phyloP scores from a whole-genome alignment of 1,140 invertebrate genomes.

The Zophobas morio region DNA sequence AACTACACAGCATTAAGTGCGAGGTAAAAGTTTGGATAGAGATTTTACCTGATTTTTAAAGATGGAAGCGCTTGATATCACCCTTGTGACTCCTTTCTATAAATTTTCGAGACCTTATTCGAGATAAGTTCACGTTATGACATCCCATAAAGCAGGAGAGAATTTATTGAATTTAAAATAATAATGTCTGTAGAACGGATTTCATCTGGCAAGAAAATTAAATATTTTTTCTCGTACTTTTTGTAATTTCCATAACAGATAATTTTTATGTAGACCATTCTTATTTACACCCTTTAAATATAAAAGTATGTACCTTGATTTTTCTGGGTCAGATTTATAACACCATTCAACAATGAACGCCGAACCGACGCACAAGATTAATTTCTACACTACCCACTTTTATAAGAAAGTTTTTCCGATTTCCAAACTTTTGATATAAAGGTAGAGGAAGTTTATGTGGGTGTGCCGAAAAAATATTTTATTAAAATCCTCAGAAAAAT shows the following conservation, averaged over 20 bases:
- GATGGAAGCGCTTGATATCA: not conserved
- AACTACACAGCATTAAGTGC: not conserved
- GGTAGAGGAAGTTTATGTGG: not conserved
- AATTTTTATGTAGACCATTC: too few relatives aligned
- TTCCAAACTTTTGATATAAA: constrained; percentile 16
- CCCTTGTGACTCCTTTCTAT: constrained; percentile 12
- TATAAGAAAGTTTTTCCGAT: constrained; percentile 24
- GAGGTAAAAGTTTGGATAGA: not conserved
- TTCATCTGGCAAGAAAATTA: too few relatives aligned
- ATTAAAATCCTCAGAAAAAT: not conserved
- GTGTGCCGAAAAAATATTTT: constrained; percentile 18
- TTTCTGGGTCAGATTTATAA: constrained; percentile 19
- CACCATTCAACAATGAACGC: constrained; percentile 18
- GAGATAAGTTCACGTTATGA: not conserved
- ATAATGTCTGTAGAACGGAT: not conserved
- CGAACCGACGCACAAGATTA: constrained; percentile 12
- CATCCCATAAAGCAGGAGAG: not conserved
- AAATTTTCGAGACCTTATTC: not conserved
- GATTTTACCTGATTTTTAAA: not conserved
- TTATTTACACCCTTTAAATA: too few relatives aligned
- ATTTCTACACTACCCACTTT: constrained; percentile 20
- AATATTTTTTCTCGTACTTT: not conserved
- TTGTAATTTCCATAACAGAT: too few relatives aligned
- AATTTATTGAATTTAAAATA: not conserved
- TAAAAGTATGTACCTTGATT: not conserved